Base-by-base conservation (phyloP, 2,113 vertebrate species). In the Marmota monax region DNA sequence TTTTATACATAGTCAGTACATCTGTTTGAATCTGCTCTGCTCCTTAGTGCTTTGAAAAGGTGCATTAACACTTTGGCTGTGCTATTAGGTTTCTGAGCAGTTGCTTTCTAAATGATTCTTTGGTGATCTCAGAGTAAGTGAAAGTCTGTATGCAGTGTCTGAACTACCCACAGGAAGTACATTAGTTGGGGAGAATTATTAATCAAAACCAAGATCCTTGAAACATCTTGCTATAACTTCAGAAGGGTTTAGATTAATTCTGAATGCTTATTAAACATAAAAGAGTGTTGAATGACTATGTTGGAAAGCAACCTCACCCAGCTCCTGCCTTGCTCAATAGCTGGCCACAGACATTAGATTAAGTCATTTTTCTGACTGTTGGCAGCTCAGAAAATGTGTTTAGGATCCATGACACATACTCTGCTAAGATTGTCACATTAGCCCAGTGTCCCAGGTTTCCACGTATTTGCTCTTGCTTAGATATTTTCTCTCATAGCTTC, bases 171-270 rank as follows among this genome's bases (percentile, higher is more conserved):
- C 45, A 78, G 84, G 84, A 95, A 95, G n/a, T 82, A 25, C 27
- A 73, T 91, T 92, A 90, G 42, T 58, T 76, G 88, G 37, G 14
- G 18, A 92, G 65, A 91, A 96, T 42, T 73, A 90, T 80, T 90
- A 88, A 61, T 93, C 65, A 87, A 94, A 67, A 77, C 32, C 18
- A 83, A 88, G 85, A 86, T 72, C 78, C 32, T 76, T 89, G 18
- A 80, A 95, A 45, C 34, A 78, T 78, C 45, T 94, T 74, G 34
- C 53, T 90, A 90, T 90, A 51, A 63, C 58, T 67, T 67, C n/a
- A 84, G 0, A 96, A 88, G 23, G 56, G 32, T 69, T 96, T 48
- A 94, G 63, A 88, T 77, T 80, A 84, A 91, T 93, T 76, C 7
- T 25, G 89, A 89, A 25, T 70, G 72, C 82, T 84, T 84, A 92